A percentile compares a stretch with the other conserved stretches of the same genome.
phyloP scores from a whole-genome alignment of 2,888 invertebrate genomes.

The Heliothis peltigera region DNA sequence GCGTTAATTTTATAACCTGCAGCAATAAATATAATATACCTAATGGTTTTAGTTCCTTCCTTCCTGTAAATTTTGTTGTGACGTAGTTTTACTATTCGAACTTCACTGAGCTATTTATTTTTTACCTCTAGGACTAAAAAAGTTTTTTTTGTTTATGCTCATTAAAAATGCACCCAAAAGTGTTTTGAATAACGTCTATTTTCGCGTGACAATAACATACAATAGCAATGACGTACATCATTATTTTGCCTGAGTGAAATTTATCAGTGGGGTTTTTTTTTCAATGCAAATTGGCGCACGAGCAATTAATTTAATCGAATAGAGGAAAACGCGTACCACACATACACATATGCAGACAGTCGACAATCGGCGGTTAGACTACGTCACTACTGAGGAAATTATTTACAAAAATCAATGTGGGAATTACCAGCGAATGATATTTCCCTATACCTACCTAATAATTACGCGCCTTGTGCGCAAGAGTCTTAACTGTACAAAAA shows the following conservation, averaged over 20 bases:
- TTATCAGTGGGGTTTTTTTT: constrained; percentile 6
- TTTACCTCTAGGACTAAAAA: not conserved
- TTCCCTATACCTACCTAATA: not conserved
- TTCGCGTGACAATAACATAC: not conserved
- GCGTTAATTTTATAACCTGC: not conserved
- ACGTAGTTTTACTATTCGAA: not conserved
- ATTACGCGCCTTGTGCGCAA: not conserved
- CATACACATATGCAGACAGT: no score
- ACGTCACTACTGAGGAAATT: constrained; percentile 47
- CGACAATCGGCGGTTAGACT: not conserved
- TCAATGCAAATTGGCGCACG: not conserved
- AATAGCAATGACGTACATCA: not conserved
- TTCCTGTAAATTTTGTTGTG: constrained; percentile 18
- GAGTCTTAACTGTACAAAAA: not conserved
- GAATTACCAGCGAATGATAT: constrained; percentile 26
- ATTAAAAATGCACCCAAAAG: no score
- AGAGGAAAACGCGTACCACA: constrained; percentile 42
- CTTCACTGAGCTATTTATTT: not conserved
- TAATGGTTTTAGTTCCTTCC: constrained; percentile 23
- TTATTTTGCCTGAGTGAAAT: not conserved
- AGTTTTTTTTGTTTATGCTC: no score
- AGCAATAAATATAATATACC: constrained; percentile 1
- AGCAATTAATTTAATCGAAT: not conserved
- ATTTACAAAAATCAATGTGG: constrained; percentile 14
- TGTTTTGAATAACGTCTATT: not conserved